Conservation (phyloP, 30 jellyfish, hydroid and myxozoan genomes). For the Cassiopea andromeda region DNA sequence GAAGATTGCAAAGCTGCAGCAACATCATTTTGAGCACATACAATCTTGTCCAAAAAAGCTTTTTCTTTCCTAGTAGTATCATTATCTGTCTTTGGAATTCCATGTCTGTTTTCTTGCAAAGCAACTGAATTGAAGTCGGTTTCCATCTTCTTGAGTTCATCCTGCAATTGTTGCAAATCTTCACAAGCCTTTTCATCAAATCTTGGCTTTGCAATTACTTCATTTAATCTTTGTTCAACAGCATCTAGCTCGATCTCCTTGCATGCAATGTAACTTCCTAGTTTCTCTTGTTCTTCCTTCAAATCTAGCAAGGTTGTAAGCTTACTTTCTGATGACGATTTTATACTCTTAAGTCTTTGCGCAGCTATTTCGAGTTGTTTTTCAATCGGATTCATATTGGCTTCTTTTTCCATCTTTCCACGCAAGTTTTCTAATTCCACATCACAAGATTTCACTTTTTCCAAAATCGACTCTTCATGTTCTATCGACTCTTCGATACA, state of each 20-base stretch:
- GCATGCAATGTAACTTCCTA: neutral
- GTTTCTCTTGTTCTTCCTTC: neutral
- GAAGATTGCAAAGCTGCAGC: neutral
- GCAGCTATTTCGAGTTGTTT: neutral
- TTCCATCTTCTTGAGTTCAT: neutral
- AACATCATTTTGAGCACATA: neutral
- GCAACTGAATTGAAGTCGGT: neutral
- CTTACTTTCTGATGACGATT: neutral
- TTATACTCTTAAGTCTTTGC: neutral
- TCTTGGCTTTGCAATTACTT: neutral
- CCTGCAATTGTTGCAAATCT: neutral
- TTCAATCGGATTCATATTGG: slow-evolving; percentile 1
- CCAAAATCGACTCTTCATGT: neutral
- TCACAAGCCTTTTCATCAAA: neutral
- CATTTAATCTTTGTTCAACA: neutral
- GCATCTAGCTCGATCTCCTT: neutral
- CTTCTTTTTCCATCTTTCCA: neutral
- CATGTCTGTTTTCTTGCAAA: neutral
- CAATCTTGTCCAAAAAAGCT: neutral
- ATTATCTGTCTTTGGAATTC: neutral
- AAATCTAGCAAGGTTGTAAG: neutral
- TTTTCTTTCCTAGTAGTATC: neutral
- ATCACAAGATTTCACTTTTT: slow-evolving; percentile 6
- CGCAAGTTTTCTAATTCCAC: no score
- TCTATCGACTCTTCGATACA: neutral